These are phyloP conservation scores for Carapus acus DNA, from an alignment of 2,797 vertebrate genomes.

Conservation along the genomic window DNA sequence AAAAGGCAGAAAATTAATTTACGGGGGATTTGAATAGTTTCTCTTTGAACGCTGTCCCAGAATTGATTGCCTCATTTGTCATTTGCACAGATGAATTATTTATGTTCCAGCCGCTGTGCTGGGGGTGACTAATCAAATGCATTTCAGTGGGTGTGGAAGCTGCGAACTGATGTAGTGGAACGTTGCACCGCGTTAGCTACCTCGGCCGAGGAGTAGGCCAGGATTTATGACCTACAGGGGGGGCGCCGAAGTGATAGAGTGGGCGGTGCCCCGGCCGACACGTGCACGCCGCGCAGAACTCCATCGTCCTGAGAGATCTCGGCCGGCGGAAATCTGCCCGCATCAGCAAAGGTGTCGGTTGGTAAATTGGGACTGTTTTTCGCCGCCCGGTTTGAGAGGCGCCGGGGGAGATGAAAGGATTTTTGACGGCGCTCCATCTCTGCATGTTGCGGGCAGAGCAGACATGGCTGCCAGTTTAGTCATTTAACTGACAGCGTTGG, in stretches of 20 bases:
- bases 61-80: slow-evolving; percentile 74
- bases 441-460: too few species aligned
- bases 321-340: too few species aligned
- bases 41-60: slow-evolving; percentile 64
- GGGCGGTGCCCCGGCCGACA: too few species aligned
- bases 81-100: slow-evolving; percentile 74
- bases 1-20: slow-evolving; percentile 66
- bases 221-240: slow-evolving; percentile 24
- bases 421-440: too few species aligned
- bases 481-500: slow-evolving; percentile 42
- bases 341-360: too few species aligned
- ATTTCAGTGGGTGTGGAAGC: slow-evolving; percentile 59
- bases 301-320: too few species aligned
- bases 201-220: slow-evolving; percentile 36
- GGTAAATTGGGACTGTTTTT: background rate
- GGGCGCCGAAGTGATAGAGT: background rate
- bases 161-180: slow-evolving; percentile 53
- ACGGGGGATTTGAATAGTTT: slow-evolving; percentile 62
- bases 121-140: slow-evolving; percentile 67
- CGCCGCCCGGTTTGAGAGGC: background rate
- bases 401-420: too few species aligned
- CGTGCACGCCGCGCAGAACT: too few species aligned
- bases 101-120: slow-evolving; percentile 59
- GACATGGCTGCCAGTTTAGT: slow-evolving; percentile 18
- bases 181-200: slow-evolving; percentile 46